phyloP scores from a whole-genome alignment of 2,888 invertebrate genomes.

The Habrosyne pyritoides region DNA sequence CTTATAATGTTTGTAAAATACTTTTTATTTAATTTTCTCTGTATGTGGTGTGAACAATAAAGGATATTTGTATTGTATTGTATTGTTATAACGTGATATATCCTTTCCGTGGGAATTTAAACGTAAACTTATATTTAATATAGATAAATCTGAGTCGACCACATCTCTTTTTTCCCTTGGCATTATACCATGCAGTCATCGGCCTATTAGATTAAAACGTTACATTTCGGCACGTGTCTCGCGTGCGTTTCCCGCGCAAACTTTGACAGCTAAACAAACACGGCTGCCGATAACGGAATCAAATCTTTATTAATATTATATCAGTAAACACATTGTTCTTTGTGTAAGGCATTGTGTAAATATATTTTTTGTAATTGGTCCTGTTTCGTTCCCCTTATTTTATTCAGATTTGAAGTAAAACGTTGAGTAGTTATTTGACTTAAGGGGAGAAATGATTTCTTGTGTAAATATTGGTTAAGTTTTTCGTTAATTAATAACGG shows the following conservation, averaged over 20 bases:
- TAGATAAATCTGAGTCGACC: slow-evolving; percentile 46
- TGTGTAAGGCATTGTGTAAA: slow-evolving; percentile 61
- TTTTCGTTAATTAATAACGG: slow-evolving; percentile 20
- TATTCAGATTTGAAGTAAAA: slow-evolving; percentile 46
- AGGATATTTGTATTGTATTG: no score
- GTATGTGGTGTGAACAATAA: no score
- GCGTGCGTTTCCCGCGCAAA: slow-evolving; percentile 56
- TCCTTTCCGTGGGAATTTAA: slow-evolving; percentile 14
- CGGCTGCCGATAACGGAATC: slow-evolving; percentile 72
- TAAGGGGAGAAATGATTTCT: slow-evolving; percentile 53
- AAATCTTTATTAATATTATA: slow-evolving; percentile 76
- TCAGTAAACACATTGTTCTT: slow-evolving; percentile 71
- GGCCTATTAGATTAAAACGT: slow-evolving; percentile 70
- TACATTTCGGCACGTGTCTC: slow-evolving; percentile 62
- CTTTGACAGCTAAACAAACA: slow-evolving; percentile 79
- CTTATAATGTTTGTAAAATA: no score
- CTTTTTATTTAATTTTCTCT: no score
- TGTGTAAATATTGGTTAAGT: slow-evolving; percentile 39
- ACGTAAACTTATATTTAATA: slow-evolving; percentile 50
- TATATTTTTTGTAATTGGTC: slow-evolving; percentile 77
- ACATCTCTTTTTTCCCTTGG: slow-evolving; percentile 45
- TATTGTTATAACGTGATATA: slow-evolving; percentile 45
- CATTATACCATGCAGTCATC: slow-evolving; percentile 45
- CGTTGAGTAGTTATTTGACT: slow-evolving; percentile 43
- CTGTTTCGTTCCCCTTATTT: slow-evolving; percentile 57